Evolutionary conservation across 2,113 vertebrate species (phyloP).

Genomic region (Pardalotus punctatus): DNA sequence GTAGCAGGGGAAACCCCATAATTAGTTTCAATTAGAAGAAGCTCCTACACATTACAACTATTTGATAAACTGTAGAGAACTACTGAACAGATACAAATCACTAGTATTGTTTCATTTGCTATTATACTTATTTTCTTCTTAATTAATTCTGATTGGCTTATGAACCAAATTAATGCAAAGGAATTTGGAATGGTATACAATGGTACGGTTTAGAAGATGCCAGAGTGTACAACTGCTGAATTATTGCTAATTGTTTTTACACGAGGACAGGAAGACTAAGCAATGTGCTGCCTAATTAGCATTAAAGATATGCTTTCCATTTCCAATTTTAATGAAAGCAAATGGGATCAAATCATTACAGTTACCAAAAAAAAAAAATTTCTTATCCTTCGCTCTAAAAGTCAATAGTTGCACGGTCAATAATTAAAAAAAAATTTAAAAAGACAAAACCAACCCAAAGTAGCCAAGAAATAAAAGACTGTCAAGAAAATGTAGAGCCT

Average conservation of each 20-base stretch:
- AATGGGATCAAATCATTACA: slow-evolving; percentile 58
- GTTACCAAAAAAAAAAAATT: slow-evolving; percentile 20
- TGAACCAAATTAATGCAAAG: slow-evolving; percentile 81
- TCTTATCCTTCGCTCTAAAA: slow-evolving; percentile 10
- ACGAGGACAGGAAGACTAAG: slow-evolving; percentile 76
- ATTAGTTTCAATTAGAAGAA: slow-evolving; percentile 82
- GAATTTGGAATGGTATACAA: slow-evolving; percentile 80
- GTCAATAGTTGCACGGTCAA: background rate
- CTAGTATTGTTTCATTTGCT: slow-evolving; percentile 77
- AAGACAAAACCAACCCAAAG: background rate
- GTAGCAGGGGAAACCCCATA: slow-evolving; percentile 80
- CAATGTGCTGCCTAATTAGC: slow-evolving; percentile 75
- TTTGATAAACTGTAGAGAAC: slow-evolving; percentile 75
- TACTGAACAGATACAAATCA: slow-evolving; percentile 80
- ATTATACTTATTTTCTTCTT: slow-evolving; percentile 80
- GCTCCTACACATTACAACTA: slow-evolving; percentile 74
- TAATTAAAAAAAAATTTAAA: background rate
- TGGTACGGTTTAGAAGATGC: slow-evolving; percentile 77
- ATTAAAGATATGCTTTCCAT: slow-evolving; percentile 78
- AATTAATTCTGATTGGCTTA: slow-evolving; percentile 80
- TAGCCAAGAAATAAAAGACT: background rate
- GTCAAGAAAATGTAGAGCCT: background rate
- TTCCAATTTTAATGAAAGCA: slow-evolving; percentile 69
- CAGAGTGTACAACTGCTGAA: slow-evolving; percentile 80
- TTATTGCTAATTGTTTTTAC: slow-evolving; percentile 84